phyloP scores from a whole-genome alignment of 2,113 vertebrate genomes.

The Microcebus lehilahytsara region DNA sequence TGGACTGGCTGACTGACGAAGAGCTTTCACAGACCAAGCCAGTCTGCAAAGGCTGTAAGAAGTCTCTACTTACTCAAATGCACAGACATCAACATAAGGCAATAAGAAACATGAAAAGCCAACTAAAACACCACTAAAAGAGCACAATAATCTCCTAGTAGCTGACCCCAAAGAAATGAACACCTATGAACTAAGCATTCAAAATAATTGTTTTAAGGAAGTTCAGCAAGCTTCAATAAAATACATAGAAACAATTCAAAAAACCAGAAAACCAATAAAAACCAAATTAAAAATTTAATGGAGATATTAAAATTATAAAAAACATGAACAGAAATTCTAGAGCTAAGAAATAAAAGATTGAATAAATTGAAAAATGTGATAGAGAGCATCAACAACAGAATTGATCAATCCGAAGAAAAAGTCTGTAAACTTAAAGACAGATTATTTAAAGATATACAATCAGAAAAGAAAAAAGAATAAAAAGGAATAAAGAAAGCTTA shows the following conservation, averaged over 20 bases:
- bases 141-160: background rate
- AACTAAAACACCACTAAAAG: background rate
- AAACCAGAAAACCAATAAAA: background rate
- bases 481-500: background rate
- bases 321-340: background rate
- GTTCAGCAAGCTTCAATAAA: background rate
- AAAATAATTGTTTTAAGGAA: background rate
- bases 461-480: background rate
- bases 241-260: background rate
- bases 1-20: background rate
- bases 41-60: background rate
- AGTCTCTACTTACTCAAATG: background rate
- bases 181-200: background rate
- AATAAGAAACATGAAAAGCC: background rate
- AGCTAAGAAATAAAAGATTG: background rate
- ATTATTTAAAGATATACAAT: background rate
- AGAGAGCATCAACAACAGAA: background rate
- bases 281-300: background rate
- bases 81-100: background rate
- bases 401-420: background rate
- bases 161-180: background rate
- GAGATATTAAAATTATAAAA: background rate
- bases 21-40: background rate
- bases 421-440: background rate
- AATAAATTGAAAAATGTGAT: background rate